Evolutionary conservation across 2,113 vertebrate species (phyloP), one percentile per base, ranked within the genome.

Genomic region (Cololabis saira): DNA sequence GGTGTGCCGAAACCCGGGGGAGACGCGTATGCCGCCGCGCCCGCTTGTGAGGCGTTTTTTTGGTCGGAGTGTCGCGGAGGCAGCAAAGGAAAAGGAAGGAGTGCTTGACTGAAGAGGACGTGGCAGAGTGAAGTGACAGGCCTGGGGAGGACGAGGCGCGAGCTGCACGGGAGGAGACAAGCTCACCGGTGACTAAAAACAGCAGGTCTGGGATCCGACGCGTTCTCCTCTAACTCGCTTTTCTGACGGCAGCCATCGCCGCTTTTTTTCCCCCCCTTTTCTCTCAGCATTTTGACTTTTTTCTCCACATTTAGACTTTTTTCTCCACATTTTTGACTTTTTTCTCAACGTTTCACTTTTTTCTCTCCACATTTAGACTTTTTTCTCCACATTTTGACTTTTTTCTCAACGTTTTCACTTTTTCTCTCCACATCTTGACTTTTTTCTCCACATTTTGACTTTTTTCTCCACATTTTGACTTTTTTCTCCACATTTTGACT

Each of bases 71-170:
- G 69, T 54, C 7, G 61, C 54, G 48, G 75, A 70, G 37, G 33
- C 42, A 12, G 61, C 37, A 59, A 42, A 55, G 57, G 41, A n/a
- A n/a, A 42, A 37, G 16, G 22, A 58, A 49, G 49, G 63, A 64
- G 72, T 27, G 76, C 67, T 79, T 24, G 30, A 62, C 75, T 82
- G 74, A 80, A 83, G 76, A 67, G 74, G 74, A 73, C 45, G 33
- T 50, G 63, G 74, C 81, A 83, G 76, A 71, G 71, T 58, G 76
- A 79, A 82, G 82, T 87, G 83, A 86, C 77, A 74, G 81, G 83
- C 62, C 69, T 17, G 9, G 67, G 74, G 76, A 61, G 63, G 74
- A 59, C 48, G 76, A 61, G 71, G 62, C 44, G 48, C 62, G 41
- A 66, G 74, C 13, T 52, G 68, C 67, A 66, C n/a, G n/a, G 47